Percentiles rank a stretch among this genome's conserved stretches.
Evolutionary conservation across 2,888 invertebrate genomes (phyloP).

Genomic region (Megastigmus dorsalis): DNA sequence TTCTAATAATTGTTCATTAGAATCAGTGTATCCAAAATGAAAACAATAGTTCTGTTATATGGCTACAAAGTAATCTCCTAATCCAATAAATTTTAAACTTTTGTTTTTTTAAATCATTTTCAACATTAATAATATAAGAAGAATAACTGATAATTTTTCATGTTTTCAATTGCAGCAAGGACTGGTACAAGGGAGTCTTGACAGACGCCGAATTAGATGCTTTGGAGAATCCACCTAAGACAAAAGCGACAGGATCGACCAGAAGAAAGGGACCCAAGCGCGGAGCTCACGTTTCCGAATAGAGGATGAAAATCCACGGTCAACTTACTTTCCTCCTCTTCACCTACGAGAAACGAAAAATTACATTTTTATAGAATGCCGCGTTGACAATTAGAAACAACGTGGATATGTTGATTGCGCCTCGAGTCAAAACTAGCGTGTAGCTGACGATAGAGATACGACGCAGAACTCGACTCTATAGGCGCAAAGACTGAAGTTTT

Average conservation of each 20-base stretch:
- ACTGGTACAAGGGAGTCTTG: conserved; percentile 91
- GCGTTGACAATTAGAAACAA: background rate
- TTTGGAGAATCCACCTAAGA: conserved; percentile 85
- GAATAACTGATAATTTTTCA: no score
- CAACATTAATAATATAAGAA: no score
- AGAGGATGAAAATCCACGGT: background rate
- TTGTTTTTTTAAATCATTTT: no score
- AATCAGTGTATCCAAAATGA: no score
- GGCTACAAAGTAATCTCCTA: no score
- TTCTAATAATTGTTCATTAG: no score
- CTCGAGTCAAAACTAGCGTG: background rate
- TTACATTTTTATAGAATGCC: background rate
- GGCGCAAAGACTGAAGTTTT: conserved; percentile 56
- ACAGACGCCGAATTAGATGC: conserved; percentile 87
- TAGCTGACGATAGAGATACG: background rate
- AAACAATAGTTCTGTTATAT: no score
- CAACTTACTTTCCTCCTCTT: background rate
- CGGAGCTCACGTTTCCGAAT: conserved; percentile 59
- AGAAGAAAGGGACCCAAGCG: conserved; percentile 74
- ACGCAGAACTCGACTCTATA: background rate
- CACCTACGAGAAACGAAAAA: conserved; percentile 3
- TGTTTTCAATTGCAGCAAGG: conserved; percentile 81
- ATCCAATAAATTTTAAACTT: no score
- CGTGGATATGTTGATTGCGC: conserved; percentile 23
- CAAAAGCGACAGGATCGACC: conserved; percentile 77